Conservation (phyloP, 2,797 vertebrate species). For the Spinus olivaceus region DNA sequence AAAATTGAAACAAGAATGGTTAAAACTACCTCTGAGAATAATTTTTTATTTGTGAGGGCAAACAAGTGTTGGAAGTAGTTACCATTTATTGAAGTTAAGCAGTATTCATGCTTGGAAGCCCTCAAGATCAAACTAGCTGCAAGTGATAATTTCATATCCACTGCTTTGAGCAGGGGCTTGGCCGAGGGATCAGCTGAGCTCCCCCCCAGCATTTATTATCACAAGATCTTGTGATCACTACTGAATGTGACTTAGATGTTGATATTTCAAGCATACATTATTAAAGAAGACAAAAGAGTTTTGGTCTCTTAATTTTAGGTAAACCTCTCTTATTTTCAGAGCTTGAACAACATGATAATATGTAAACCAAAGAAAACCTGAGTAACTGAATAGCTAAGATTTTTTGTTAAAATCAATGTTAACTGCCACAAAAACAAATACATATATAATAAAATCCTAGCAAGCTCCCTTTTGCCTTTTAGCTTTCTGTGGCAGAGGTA, state of each 20-base stretch:
- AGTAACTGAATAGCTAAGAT: background rate
- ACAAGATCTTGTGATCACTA: background rate
- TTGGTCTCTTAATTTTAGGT: background rate
- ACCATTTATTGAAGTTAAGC: background rate
- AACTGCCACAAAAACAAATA: background rate
- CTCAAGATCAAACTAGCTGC: background rate
- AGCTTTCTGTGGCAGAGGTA: background rate
- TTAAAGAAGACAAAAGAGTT: background rate
- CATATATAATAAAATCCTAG: background rate
- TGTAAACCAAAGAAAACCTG: background rate
- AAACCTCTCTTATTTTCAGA: background rate
- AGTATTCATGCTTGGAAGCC: background rate
- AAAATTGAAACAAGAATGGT: background rate
- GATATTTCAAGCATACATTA: background rate
- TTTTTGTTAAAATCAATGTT: background rate
- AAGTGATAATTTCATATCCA: background rate
- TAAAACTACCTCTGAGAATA: background rate
- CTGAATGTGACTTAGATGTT: background rate
- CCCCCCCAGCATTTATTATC: background rate
- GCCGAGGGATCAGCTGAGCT: background rate
- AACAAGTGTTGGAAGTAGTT: background rate
- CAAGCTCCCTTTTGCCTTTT: background rate
- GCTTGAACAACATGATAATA: background rate
- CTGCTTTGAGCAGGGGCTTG: background rate
- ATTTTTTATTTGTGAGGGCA: background rate